These are phyloP conservation scores for Eciton burchellii DNA, from an alignment of 1,140 invertebrate genomes.

Conservation along the genomic window DNA sequence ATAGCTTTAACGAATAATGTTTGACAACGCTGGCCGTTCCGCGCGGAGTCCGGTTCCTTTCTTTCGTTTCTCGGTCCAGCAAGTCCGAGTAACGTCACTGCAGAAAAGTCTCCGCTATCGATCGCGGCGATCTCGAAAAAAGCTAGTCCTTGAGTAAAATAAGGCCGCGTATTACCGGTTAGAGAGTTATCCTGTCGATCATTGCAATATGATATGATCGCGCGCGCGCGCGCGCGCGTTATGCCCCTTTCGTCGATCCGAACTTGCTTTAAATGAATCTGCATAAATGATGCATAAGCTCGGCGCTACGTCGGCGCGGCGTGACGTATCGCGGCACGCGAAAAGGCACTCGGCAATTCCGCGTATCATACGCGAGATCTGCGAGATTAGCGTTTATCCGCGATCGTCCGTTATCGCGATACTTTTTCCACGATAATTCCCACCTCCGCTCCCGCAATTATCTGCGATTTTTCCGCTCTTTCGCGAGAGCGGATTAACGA, in stretches of 20 bases:
- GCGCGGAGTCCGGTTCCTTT: constrained; percentile 64
- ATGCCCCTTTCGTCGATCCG: neutral
- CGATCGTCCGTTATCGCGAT: constrained; percentile 22
- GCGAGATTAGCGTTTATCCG: neutral
- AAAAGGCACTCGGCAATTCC: constrained; percentile 2
- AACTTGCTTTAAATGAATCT: neutral
- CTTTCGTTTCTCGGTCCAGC: constrained; percentile 67
- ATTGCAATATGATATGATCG: constrained; percentile 39
- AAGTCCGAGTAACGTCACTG: constrained; percentile 48
- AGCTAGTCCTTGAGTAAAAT: constrained; percentile 68
- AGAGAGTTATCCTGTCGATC: constrained; percentile 32
- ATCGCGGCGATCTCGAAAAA: constrained; percentile 62
- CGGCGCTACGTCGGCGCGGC: neutral
- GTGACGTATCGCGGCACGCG: no score
- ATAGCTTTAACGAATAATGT: constrained; percentile 61
- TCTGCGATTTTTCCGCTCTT: constrained; percentile 11
- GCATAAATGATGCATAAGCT: neutral
- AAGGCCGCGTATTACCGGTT: constrained; percentile 50
- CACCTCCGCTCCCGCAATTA: constrained; percentile 5
- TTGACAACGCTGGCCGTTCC: constrained; percentile 52
- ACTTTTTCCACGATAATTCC: neutral
- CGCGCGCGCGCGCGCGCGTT: neutral
- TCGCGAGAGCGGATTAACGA: neutral
- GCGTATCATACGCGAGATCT: neutral
- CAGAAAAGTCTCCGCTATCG: constrained; percentile 71